phyloP scores from a whole-genome alignment of 2,113 vertebrate species.

The Psammodynastes pulverulentus region DNA sequence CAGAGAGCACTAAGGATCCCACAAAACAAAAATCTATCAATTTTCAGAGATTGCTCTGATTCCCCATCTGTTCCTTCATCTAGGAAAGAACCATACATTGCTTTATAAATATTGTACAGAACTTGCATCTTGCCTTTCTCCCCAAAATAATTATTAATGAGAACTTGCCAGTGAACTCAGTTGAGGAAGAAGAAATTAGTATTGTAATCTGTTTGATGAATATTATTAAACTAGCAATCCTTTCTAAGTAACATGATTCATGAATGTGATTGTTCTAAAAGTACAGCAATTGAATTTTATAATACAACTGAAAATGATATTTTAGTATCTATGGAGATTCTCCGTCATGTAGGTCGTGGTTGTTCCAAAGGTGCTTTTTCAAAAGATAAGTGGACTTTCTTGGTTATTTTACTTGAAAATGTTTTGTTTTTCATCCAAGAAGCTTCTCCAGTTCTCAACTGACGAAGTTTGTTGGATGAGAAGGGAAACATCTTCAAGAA shows the following conservation, averaged over 20 bases:
- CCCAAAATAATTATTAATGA: neutral
- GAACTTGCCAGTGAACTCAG: neutral
- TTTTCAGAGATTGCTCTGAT: neutral
- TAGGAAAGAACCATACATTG: neutral
- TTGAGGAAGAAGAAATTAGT: neutral
- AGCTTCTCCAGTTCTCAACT: too few relatives aligned
- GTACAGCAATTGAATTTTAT: neutral
- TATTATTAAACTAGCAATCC: neutral
- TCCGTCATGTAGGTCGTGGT: too few relatives aligned
- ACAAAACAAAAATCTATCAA: neutral
- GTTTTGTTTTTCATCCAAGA: too few relatives aligned
- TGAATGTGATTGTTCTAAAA: neutral
- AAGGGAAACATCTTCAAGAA: too few relatives aligned
- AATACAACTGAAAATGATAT: neutral
- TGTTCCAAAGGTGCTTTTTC: too few relatives aligned
- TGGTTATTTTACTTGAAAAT: too few relatives aligned
- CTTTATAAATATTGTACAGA: neutral
- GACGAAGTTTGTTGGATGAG: too few relatives aligned
- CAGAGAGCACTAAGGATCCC: neutral
- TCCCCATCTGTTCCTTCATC: neutral
- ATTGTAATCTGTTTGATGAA: neutral
- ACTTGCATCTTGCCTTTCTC: neutral
- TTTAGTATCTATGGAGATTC: neutral
- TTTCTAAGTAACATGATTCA: neutral
- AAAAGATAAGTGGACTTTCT: too few relatives aligned